Conservation (phyloP, 2,113 vertebrate genomes). For the Tympanuchus pallidicinctus region DNA sequence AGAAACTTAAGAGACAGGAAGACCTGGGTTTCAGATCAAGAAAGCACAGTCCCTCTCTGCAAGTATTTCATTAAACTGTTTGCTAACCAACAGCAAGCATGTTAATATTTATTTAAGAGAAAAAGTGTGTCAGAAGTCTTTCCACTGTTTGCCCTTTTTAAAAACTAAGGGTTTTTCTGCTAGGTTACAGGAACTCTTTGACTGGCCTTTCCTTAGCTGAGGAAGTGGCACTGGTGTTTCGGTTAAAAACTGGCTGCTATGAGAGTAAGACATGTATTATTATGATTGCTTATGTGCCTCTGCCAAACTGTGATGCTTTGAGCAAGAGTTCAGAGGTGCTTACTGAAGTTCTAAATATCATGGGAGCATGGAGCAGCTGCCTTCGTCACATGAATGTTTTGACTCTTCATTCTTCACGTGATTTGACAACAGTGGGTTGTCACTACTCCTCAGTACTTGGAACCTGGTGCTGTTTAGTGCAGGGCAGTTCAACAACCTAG, state of each 20-base stretch:
- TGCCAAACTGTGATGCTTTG: neutral
- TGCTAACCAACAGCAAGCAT: neutral
- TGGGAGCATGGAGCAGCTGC: neutral
- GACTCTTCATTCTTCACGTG: neutral
- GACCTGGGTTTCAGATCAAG: neutral
- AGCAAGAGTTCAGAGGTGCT: neutral
- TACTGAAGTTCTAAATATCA: neutral
- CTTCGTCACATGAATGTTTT: neutral
- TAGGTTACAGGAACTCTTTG: neutral
- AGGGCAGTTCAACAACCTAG: neutral
- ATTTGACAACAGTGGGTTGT: neutral
- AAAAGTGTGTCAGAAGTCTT: neutral
- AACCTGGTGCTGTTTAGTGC: neutral
- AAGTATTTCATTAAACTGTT: slow-evolving; percentile 20
- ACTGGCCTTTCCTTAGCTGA: neutral
- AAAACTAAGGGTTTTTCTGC: neutral
- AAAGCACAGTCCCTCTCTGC: neutral
- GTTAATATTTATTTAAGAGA: neutral
- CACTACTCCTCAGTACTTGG: rapidly evolving
- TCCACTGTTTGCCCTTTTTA: neutral
- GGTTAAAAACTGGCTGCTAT: neutral
- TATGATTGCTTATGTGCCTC: neutral
- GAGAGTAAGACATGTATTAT: neutral
- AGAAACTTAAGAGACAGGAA: neutral
- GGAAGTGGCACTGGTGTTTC: neutral